These are phyloP conservation scores for Lampropteryx suffumata DNA, from an alignment of 2,888 invertebrate genomes.

Conservation along the genomic window DNA sequence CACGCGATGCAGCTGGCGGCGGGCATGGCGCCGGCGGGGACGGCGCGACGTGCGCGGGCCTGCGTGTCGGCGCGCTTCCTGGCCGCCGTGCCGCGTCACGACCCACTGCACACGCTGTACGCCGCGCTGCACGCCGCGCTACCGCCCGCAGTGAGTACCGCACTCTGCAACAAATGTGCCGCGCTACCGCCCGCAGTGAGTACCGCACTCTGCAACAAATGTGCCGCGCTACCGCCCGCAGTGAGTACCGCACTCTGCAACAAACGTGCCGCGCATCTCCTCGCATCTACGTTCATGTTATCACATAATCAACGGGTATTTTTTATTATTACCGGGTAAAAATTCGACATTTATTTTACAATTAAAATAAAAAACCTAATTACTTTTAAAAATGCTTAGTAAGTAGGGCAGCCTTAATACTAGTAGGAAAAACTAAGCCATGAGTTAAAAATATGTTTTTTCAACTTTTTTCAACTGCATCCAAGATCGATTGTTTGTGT, in stretches of 20 bases:
- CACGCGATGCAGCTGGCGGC: slow-evolving; percentile 96
- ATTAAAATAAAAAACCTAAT: no score
- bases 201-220: slow-evolving; percentile 94
- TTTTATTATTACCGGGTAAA: no score
- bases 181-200: slow-evolving; percentile 89
- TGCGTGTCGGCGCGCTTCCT: slow-evolving; percentile 95
- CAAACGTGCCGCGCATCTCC: slow-evolving; percentile 90
- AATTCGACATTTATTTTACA: no score
- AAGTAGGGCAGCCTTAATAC: no score
- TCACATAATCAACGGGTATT: no score
- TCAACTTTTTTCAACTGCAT: no score
- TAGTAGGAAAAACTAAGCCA: no score
- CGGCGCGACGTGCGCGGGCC: slow-evolving; percentile 89
- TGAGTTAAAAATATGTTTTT: no score
- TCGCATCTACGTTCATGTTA: no score
- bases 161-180: slow-evolving; percentile 91
- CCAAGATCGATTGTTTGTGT: no score
- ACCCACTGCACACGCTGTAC: slow-evolving; percentile 97
- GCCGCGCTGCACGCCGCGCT: slow-evolving; percentile 93
- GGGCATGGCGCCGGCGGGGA: slow-evolving; percentile 92
- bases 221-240: slow-evolving; percentile 90
- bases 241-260: slow-evolving; percentile 94
- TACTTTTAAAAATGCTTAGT: no score
- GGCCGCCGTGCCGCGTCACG: slow-evolving; percentile 90
- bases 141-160: slow-evolving; percentile 92